Evolutionary conservation across 2,797 vertebrate species (phyloP), one percentile per base, ranked within the genome.

Genomic region (Gymnodraco acuticeps): DNA sequence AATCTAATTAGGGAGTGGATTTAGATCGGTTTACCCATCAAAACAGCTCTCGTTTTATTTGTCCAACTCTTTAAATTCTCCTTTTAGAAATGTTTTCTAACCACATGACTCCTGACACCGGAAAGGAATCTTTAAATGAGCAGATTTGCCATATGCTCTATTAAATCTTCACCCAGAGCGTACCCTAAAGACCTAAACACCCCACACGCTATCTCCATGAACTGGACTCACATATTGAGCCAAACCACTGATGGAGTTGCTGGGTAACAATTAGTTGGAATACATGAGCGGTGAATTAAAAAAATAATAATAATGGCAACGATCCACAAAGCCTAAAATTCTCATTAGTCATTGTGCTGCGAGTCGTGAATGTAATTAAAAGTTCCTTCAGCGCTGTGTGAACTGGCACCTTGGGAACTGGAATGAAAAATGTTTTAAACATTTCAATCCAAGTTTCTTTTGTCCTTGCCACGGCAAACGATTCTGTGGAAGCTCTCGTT

Each of bases 301-400:
- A 75, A 42, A 82, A 59, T 33, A 82, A 75, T 38, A 38, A 38
- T 64, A 84, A 83, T 80, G 73, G 73, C 71, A 82, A 64, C 6
- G 15, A 80, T 87, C 80, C 72, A 85, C 68, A 78, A 76, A 70
- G 77, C 69, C 81, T 68, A 68, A 89, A 84, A 75, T 87, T 86
- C 79, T 92, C 83, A 93, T 93, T 88, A 89, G 76, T 85, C 77
- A 87, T 81, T 90, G 78, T 75, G 73, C 85, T 83, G 71, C 23
- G 58, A 89, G 82, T 77, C 10, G 64, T 77, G 80, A 71, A 78
- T 87, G 84, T 89, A 91, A 92, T 95, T 93, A 93, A 92, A 92
- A 86, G 85, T 91, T 92, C 74, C 70, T 83, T 61, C 60, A 52
- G 70, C 55, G 19, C 64, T 54, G 64, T 74, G 65, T 67, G 84